phyloP scores from a whole-genome alignment of 2,113 vertebrate genomes.

The Odontesthes bonariensis region DNA sequence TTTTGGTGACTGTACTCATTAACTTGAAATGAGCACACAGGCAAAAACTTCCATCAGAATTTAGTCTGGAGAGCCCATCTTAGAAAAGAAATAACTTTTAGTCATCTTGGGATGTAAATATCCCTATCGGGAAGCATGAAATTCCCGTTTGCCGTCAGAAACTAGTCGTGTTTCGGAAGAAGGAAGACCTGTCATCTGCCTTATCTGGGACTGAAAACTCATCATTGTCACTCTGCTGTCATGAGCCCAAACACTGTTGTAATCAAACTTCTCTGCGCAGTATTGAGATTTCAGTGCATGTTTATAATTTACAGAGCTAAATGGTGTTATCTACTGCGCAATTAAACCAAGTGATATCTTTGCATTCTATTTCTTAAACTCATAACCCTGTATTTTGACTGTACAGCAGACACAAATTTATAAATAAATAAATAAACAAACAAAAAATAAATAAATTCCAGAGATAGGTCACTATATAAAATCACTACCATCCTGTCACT shows the following conservation, averaged over 20 bases:
- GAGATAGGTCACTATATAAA: background rate
- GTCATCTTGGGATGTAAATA: background rate
- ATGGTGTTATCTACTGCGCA: background rate
- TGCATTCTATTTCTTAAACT: no score
- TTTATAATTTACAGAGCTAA: background rate
- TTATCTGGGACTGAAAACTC: no score
- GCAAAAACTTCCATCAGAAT: background rate
- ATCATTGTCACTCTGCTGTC: background rate
- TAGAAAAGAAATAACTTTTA: background rate
- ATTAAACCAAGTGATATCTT: background rate
- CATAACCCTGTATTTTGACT: no score
- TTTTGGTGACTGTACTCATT: slow-evolving; percentile 1
- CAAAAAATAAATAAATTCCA: no score
- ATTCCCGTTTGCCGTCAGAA: no score
- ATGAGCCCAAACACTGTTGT: background rate
- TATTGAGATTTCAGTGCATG: background rate
- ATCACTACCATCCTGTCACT: background rate
- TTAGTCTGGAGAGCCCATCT: no score
- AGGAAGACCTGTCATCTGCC: background rate
- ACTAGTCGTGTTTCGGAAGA: no score
- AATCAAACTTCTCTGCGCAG: background rate
- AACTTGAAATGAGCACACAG: background rate
- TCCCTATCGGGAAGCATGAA: background rate
- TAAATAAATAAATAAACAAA: no score
- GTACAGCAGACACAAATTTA: no score